Percentiles rank a stretch among this genome's conserved stretches.
Evolutionary conservation across 2,888 invertebrate species (phyloP).

Genomic region (Poecilobothrus nobilitatus): DNA sequence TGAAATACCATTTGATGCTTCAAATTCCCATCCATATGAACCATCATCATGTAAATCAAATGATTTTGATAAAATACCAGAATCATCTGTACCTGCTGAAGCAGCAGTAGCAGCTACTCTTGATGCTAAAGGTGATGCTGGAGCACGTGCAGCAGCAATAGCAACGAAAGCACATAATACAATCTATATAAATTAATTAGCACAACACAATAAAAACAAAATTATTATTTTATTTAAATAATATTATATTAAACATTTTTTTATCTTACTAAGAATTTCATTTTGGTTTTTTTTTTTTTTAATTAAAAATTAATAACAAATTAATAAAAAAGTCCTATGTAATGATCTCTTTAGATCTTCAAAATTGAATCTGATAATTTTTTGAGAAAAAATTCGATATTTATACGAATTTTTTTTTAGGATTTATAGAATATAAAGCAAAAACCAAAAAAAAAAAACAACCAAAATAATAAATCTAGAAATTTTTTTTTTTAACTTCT

Average conservation of each 20-base stretch:
- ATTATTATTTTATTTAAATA: no score
- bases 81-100: not conserved
- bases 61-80: slow-evolving; percentile 11
- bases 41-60: slow-evolving; percentile 33
- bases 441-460: no score
- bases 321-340: no score
- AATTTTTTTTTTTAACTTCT: no score
- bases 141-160: not conserved
- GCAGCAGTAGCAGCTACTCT: not conserved
- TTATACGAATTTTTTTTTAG: not conserved
- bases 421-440: no score
- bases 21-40: slow-evolving; percentile 27
- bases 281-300: not conserved
- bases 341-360: not conserved
- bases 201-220: no score
- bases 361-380: not conserved
- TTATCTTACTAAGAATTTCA: not conserved
- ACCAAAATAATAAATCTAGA: no score
- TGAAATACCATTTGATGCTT: slow-evolving; percentile 30
- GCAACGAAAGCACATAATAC: not conserved
- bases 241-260: no score
- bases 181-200: not conserved
- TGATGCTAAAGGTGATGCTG: not conserved
- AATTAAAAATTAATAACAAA: no score
- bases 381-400: not conserved